Conservation (phyloP, 2,797 vertebrate species). For the Microctenopoma steveboyesi region DNA sequence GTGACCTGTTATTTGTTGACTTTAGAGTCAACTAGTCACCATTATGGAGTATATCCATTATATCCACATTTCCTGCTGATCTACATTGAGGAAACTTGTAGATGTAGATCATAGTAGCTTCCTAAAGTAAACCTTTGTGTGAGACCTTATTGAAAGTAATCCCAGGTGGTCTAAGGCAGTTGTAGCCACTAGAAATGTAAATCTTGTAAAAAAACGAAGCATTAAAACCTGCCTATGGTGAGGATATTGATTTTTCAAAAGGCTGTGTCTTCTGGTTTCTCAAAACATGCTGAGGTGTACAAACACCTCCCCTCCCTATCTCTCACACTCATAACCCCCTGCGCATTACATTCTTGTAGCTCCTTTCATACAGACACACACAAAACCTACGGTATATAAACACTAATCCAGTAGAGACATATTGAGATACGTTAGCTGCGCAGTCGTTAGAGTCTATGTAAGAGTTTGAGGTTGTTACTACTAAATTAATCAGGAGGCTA, state of each 20-base stretch:
- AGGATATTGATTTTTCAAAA: constrained; percentile 72
- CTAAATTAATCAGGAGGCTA: constrained; percentile 43
- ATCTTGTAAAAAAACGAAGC: constrained; percentile 30
- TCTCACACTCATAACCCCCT: constrained; percentile 30
- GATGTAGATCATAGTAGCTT: constrained; percentile 13
- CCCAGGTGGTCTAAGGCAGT: constrained; percentile 22
- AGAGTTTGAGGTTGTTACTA: no score
- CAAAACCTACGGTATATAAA: background rate
- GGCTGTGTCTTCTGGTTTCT: constrained; percentile 60
- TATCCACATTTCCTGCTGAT: constrained; percentile 15
- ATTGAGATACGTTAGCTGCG: constrained; percentile 29
- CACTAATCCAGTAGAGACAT: constrained; percentile 16
- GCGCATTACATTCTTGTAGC: constrained; percentile 21
- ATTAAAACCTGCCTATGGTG: constrained; percentile 61
- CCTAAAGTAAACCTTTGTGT: constrained; percentile 43
- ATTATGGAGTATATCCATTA: constrained; percentile 4
- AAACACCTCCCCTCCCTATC: constrained; percentile 29
- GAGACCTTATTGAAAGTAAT: constrained; percentile 42
- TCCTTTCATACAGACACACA: background rate
- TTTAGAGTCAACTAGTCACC: constrained; percentile 5
- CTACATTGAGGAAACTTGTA: constrained; percentile 10
- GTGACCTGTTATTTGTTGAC: constrained; percentile 14
- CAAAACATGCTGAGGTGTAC: constrained; percentile 60
- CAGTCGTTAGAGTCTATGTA: constrained; percentile 21
- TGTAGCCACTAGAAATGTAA: constrained; percentile 36